Evolutionary conservation across 2,797 vertebrate species (phyloP), one percentile per base, ranked within the genome.

Genomic region (Halcyon leucocephala): DNA sequence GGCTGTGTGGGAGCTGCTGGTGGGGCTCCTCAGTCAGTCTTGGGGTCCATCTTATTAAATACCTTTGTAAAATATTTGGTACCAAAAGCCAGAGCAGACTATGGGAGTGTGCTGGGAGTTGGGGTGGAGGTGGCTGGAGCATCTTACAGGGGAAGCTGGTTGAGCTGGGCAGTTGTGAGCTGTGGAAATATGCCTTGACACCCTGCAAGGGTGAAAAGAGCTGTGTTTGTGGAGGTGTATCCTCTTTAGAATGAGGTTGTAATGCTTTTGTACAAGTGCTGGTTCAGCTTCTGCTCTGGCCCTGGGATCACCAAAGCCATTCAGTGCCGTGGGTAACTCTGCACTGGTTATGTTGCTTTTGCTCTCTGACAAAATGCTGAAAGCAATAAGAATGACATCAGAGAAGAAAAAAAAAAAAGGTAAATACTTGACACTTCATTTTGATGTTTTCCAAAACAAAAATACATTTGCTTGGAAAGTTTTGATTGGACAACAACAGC

Each of bases 51-150:
- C 29, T 26, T 49, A 19, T 49, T n/a, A 22, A 82, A 55, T 10
- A 49, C 6, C 14, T 70, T n/a, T 41, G 21, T 60, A 46, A 52
- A 73, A 60, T 74, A 5, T 57, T 62, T 73, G 28, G 28, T 46
- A 52, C 16, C 33, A 79, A 49, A 79, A 65, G 31, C 31, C 57
- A 42, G 51, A 66, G 28, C 28, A 39, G 76, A 14, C 24, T 14
- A 28, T 10, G 25, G 31, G 70, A 72, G 28, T 17, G 3, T 31
- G 33, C 28, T 49, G 46, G 57, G 26, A 65, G 52, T 29, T 1
- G 0, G 46, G n/a, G 35, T 0, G 2, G 70, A 54, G 10, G 57
- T 1, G 0, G 7, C 52, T 61, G 35, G 26, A 39, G 21, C 35
- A 44, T 39, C 52, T 55, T 42, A 31, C 10, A 9, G 16, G 58